phyloP scores from a whole-genome alignment of 92 coral and sea anemone genomes.

The Porites rus region DNA sequence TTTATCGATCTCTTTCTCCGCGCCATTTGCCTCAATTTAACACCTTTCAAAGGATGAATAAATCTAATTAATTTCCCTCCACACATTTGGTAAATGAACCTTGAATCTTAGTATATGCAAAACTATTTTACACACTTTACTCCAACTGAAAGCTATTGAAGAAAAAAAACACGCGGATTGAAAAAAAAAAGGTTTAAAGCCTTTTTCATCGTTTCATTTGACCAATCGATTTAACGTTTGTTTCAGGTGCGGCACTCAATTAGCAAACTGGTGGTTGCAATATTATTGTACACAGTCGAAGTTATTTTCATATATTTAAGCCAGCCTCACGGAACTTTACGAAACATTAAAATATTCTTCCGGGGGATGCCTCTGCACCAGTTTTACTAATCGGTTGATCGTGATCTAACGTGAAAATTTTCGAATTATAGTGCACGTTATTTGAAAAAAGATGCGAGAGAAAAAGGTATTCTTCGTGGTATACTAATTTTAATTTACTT shows the following conservation, averaged over 20 bases:
- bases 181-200: not conserved
- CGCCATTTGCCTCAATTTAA: constrained; percentile 16
- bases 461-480: constrained; percentile 1
- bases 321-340: not conserved
- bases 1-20: not conserved
- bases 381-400: not conserved
- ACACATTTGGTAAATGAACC: constrained; percentile 21
- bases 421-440: not conserved
- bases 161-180: not conserved
- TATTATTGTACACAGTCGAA: constrained; percentile 22
- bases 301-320: constrained; percentile 21
- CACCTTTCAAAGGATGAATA: constrained; percentile 39
- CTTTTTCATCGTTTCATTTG: not conserved
- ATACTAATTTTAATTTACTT: not conserved
- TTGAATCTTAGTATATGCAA: constrained; percentile 8
- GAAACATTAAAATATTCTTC: not conserved
- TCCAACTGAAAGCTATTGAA: not conserved
- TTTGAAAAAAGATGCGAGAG: not conserved
- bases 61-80: constrained; percentile 32
- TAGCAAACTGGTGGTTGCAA: constrained; percentile 21
- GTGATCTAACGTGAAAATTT: not conserved
- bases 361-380: too few species aligned
- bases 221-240: constrained; percentile 10
- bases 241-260: constrained; percentile 18
- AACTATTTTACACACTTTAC: constrained; percentile 9